These are phyloP conservation scores for Mungos mungo DNA, from an alignment of 2,113 vertebrate species.

Conservation along the genomic window DNA sequence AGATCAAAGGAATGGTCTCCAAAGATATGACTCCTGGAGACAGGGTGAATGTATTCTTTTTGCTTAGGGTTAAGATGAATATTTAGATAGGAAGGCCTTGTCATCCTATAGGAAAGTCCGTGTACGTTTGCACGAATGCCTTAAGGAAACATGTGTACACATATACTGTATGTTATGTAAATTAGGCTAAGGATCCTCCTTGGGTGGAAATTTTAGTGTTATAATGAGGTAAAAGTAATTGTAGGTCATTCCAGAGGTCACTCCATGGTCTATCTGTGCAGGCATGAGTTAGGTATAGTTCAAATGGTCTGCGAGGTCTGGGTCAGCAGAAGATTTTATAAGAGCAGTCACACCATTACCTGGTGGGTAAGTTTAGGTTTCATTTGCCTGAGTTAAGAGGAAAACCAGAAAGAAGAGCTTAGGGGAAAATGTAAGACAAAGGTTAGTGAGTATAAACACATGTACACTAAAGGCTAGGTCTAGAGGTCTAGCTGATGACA, in stretches of 20 bases:
- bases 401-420: neutral
- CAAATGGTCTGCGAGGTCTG: neutral
- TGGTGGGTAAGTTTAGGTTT: neutral
- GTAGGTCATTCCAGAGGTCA: neutral
- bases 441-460: neutral
- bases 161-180: neutral
- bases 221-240: neutral
- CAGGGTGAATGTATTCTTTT: neutral
- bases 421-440: neutral
- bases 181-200: neutral
- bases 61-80: neutral
- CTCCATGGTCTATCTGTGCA: neutral
- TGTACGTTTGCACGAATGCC: neutral
- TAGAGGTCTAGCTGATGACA: neutral
- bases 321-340: neutral
- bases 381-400: neutral
- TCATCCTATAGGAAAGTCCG: neutral
- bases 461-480: neutral
- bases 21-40: neutral
- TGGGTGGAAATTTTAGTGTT: neutral
- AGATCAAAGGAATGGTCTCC: neutral
- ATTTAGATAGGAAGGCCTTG: neutral
- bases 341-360: neutral
- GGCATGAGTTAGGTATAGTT: neutral
- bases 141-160: neutral